Percentiles rank a stretch among this genome's conserved stretches.
Evolutionary conservation across 2,113 vertebrate genomes (phyloP).

Genomic region (Drymodes brunneopygia): DNA sequence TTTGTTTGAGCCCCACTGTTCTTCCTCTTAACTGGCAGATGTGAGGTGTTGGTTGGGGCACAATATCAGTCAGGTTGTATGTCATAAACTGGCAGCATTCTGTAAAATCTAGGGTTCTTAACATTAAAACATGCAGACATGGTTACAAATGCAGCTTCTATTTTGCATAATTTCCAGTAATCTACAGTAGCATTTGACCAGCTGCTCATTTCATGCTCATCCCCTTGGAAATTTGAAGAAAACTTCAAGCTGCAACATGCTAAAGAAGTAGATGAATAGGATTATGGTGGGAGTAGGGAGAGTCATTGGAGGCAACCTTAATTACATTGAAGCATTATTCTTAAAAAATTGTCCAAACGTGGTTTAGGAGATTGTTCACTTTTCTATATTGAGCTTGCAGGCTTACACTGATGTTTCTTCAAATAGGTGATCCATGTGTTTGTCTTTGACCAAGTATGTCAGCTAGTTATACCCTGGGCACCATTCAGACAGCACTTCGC

Average conservation of each 20-base stretch:
- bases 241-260: neutral
- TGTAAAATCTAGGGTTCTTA: neutral
- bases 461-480: neutral
- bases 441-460: neutral
- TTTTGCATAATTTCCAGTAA: neutral
- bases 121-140: neutral
- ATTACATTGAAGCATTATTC: neutral
- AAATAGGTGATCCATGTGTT: rapidly evolving
- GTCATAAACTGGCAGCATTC: neutral
- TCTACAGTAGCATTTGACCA: neutral
- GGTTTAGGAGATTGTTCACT: neutral
- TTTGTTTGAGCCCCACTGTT: neutral
- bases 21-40: neutral
- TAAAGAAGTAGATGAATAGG: neutral
- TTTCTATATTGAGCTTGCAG: neutral
- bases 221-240: neutral
- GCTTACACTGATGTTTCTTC: neutral
- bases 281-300: neutral
- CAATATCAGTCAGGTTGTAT: neutral
- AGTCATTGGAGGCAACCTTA: neutral
- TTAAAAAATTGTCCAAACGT: neutral
- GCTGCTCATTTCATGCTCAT: neutral
- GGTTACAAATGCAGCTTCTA: neutral
- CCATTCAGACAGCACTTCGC: neutral
- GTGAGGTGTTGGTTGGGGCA: neutral